These are phyloP conservation scores for Euborellia annulipes DNA, from an alignment of 1,140 invertebrate species.

Conservation along the genomic window DNA sequence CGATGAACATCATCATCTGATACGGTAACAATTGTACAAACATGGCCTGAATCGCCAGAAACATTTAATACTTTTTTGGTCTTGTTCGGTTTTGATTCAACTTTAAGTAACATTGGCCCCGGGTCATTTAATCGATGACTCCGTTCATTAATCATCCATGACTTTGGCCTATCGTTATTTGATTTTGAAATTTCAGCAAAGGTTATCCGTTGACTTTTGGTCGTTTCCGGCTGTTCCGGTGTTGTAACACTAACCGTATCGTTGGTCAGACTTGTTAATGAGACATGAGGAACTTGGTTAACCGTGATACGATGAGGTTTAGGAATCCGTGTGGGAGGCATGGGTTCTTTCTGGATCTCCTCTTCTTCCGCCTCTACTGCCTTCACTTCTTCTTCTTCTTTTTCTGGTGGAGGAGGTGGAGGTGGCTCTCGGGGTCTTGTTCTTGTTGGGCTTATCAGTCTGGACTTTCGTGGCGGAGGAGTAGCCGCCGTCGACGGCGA, in stretches of 20 bases:
- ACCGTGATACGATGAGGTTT: conserved; percentile 16
- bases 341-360: background rate
- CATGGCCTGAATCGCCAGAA: conserved; percentile 1
- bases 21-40: background rate
- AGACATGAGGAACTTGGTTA: background rate
- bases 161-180: no score
- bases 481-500: no score
- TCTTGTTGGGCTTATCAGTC: conserved; percentile 12
- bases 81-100: conserved; percentile 1
- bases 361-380: background rate
- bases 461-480: background rate
- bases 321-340: conserved; percentile 12
- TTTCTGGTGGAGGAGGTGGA: conserved; percentile 23
- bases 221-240: no score
- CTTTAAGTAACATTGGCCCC: background rate
- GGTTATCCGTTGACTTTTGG: no score
- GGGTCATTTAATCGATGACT: no score
- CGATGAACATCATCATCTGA: background rate
- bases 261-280: background rate
- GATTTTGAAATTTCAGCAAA: no score
- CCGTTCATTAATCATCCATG: no score
- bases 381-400: background rate
- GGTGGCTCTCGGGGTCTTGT: conserved; percentile 24
- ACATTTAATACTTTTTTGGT: conserved; percentile 1
- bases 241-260: background rate